Evolutionary conservation across 1,140 invertebrate genomes (phyloP), one percentile per base, ranked within the genome.

Genomic region (Homalodisca vitripennis): DNA sequence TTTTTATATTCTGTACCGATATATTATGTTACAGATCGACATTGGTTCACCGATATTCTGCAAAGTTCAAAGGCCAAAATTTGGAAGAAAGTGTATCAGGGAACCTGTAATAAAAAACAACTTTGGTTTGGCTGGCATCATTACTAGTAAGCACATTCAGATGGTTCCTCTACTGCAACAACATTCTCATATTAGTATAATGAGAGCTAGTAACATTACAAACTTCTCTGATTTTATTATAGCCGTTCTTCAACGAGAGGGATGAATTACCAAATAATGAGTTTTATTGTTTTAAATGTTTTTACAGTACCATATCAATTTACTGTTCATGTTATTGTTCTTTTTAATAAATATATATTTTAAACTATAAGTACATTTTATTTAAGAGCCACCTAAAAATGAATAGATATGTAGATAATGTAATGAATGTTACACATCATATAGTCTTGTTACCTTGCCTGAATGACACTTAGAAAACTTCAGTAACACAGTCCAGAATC

Each of bases 21-120:
- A n/a, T n/a, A n/a, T n/a, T 30, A 12, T 27, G 2, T 60, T 60
- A 27, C 55, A 60, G 55, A 26, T 60, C 6, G 55, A 60, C 29
- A 29, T 60, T 6, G 55, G 55, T 27, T 60, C 55, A 10, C 55
- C 55, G 29, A 24, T 60, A 10, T 60, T 27, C 29, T 60, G 55
- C 24, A 60, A 60, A 10, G 6, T 27, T 13, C 26, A 60, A n/a
- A 29, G 29, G 55, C 26, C 55, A 22, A 60, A 27, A 22, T 41
- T 22, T 14, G 20, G 3, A 53, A 12, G 10, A 12, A 26, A 26
- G 24, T 24, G 29, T 6, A 60, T 10, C 3, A 6, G 10, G 26
- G 14, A 12, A 3, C 20, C 6, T 13, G 6, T 6, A 12, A 53
- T 6, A 24, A 6, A 13, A 29, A 60, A 24, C 24, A 26, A 26